These are phyloP conservation scores for Caenorhabditis sp. DNA, from an alignment of 2,888 invertebrate species.

Conservation along the genomic window DNA sequence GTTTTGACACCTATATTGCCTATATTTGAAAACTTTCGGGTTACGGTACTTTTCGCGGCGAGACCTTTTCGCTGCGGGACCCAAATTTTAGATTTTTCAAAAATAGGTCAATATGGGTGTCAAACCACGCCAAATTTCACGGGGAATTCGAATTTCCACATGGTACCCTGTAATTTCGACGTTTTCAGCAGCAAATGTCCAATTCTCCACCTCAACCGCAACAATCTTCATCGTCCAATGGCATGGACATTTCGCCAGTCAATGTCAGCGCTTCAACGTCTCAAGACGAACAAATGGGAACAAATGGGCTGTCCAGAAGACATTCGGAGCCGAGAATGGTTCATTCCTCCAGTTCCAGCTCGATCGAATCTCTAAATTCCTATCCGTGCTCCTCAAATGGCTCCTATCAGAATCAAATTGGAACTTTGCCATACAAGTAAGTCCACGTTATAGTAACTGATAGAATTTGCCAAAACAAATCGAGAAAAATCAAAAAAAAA, in stretches of 20 bases:
- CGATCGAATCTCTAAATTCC: conserved; percentile 64
- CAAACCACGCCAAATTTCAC: no score
- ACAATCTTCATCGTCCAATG: conserved; percentile 17
- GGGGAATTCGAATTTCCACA: neutral
- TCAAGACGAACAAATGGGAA: conserved; percentile 54
- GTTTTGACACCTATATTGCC: no score
- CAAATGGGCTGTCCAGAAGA: conserved; percentile 40
- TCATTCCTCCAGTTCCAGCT: conserved; percentile 66
- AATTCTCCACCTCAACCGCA: conserved; percentile 24
- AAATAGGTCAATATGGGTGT: no score
- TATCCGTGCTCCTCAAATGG: conserved; percentile 57
- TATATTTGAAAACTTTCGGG: no score
- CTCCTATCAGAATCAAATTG: conserved; percentile 60
- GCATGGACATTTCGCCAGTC: conserved; percentile 53
- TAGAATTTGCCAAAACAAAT: no score
- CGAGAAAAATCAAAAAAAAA: no score
- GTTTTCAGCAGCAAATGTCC: conserved; percentile 18
- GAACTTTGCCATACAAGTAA: conserved; percentile 64
- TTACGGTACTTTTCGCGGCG: no score
- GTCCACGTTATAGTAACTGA: no score
- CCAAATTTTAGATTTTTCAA: no score
- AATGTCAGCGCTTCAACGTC: conserved; percentile 23
- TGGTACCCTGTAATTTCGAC: no score
- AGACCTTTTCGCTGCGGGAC: no score
- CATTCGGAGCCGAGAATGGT: conserved; percentile 70